phyloP scores from a whole-genome alignment of 2,797 vertebrate species.

The Sebastes paucispinis region DNA sequence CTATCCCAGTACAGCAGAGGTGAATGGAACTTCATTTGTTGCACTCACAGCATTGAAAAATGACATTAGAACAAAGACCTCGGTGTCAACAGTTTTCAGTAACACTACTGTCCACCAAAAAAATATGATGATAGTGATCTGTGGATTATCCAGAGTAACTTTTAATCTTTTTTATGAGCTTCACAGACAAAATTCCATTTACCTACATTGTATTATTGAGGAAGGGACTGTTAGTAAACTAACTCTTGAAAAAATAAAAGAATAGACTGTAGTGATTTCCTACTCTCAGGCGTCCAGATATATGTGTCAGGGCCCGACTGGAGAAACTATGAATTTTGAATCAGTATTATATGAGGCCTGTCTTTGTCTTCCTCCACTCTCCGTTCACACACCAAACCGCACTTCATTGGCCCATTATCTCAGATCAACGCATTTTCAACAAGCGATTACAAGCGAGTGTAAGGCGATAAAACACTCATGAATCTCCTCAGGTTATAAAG shows the following conservation, averaged over 20 bases:
- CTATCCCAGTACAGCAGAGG: no score
- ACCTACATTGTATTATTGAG: neutral
- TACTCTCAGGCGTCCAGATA: neutral
- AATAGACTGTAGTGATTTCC: neutral
- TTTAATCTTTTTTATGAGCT: neutral
- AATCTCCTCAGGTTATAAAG: conserved; percentile 50
- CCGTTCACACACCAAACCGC: conserved; percentile 7
- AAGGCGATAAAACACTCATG: conserved; percentile 56
- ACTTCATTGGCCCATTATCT: conserved; percentile 48
- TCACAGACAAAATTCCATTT: neutral
- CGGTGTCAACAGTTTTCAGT: neutral
- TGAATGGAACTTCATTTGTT: neutral
- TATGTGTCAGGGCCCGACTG: neutral
- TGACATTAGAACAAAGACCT: neutral
- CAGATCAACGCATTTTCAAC: conserved; percentile 56
- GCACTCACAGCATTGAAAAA: neutral
- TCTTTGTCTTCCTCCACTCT: conserved; percentile 29
- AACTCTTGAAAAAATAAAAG: neutral
- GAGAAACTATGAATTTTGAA: conserved; percentile 4
- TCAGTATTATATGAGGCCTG: neutral
- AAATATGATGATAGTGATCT: neutral
- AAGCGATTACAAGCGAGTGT: conserved; percentile 22
- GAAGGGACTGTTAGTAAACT: neutral
- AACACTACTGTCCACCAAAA: neutral
- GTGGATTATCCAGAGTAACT: neutral